A percentile compares a stretch with the other conserved stretches of the same genome.
phyloP scores from a whole-genome alignment of 2,113 vertebrate species.

The Heliornis fulica region DNA sequence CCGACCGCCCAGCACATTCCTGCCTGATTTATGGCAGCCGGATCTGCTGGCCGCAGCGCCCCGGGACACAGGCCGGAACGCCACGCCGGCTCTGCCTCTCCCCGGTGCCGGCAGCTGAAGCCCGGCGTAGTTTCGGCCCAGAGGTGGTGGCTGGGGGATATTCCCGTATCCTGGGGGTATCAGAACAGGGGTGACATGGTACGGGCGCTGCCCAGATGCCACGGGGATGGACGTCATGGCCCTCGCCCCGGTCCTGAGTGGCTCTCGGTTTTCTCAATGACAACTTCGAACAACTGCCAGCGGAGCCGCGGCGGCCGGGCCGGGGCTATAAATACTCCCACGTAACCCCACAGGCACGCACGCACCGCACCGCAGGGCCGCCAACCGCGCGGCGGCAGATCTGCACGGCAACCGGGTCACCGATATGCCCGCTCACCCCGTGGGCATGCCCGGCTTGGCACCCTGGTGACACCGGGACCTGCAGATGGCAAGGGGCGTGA shows the following conservation, averaged over 20 bases:
- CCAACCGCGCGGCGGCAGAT: background rate
- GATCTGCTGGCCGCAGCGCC: background rate
- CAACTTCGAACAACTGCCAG: constrained; percentile 28
- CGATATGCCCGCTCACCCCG: fast-evolving
- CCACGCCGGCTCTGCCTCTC: background rate
- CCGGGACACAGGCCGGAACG: background rate
- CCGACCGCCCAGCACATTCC: constrained; percentile 25
- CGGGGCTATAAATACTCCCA: background rate
- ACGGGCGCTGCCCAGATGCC: background rate
- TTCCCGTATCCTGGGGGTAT: too few relatives aligned
- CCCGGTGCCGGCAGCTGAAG: background rate
- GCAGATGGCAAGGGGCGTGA: background rate
- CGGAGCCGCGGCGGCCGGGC: background rate
- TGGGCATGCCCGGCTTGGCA: fast-evolving
- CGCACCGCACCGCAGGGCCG: fast-evolving
- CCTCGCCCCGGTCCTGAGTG: background rate
- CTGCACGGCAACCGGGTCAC: background rate
- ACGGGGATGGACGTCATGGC: background rate
- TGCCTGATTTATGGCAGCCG: constrained; percentile 39
- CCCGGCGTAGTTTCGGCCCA: background rate
- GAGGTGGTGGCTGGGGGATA: background rate
- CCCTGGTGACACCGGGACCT: fast-evolving
- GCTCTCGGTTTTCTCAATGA: background rate
- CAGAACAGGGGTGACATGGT: background rate
- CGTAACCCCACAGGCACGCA: background rate